Evolutionary conservation across 92 coral and sea anemone species (phyloP).

Genomic region (Epizoanthus illoricatus): DNA sequence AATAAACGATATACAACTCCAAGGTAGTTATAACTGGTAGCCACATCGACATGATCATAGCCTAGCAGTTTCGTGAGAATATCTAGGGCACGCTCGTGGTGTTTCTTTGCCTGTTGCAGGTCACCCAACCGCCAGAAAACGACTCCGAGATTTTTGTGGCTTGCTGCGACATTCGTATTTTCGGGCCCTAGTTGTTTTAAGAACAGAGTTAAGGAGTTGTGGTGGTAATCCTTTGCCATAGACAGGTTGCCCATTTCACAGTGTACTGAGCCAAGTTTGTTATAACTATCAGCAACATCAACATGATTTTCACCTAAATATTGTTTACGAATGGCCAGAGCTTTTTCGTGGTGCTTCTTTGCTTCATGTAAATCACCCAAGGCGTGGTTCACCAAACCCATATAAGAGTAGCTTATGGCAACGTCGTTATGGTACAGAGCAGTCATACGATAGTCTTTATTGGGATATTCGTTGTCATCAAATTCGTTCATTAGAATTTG

Average conservation of each 20-base stretch:
- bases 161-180: background rate
- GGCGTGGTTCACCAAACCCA: slow-evolving; percentile 1
- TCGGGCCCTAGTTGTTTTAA: background rate
- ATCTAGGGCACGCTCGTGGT: slow-evolving; percentile 16
- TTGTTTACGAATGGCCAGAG: slow-evolving; percentile 1
- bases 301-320: background rate
- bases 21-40: background rate
- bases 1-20: background rate
- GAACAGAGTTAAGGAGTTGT: background rate
- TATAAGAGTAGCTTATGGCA: slow-evolving; percentile 1
- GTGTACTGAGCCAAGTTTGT: slow-evolving; percentile 1
- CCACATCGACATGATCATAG: slow-evolving; percentile 1
- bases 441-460: no score
- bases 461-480: no score
- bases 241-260: slow-evolving; percentile 1
- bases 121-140: slow-evolving; percentile 28
- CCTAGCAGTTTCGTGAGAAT: background rate
- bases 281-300: background rate
- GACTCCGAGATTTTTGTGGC: background rate
- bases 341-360: slow-evolving; percentile 13
- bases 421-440: background rate
- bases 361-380: slow-evolving; percentile 31
- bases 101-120: slow-evolving; percentile 10
- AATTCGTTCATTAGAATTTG: background rate
- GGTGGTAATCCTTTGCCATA: slow-evolving; percentile 9